These are phyloP conservation scores for Glyptemys insculpta DNA, from an alignment of 2,797 vertebrate genomes.

Conservation along the genomic window DNA sequence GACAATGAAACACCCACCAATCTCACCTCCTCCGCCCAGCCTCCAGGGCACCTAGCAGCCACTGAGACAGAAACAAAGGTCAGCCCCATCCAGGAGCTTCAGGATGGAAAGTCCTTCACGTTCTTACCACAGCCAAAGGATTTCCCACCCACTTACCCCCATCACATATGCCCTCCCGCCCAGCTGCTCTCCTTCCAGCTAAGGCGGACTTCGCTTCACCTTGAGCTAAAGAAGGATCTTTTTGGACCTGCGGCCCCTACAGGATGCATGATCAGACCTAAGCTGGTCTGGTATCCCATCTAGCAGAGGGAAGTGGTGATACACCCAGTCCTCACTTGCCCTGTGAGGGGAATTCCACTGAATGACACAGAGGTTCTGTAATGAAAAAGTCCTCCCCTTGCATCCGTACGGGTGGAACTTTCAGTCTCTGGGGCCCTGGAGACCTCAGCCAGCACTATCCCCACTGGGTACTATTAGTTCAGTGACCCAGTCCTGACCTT, in stretches of 20 bases:
- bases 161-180: neutral
- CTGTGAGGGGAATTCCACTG: too few species aligned
- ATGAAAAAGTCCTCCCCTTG: neutral
- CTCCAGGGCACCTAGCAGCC: neutral
- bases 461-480: neutral
- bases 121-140: neutral
- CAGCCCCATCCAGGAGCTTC: neutral
- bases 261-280: neutral
- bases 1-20: neutral
- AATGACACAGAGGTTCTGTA: neutral
- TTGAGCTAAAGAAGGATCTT: neutral
- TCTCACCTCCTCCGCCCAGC: neutral
- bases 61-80: too few species aligned
- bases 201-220: neutral
- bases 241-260: neutral
- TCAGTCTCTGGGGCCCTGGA: neutral
- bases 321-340: neutral
- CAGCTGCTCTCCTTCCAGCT: neutral
- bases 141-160: too few species aligned
- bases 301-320: neutral
- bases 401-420: neutral
- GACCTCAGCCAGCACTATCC: neutral
- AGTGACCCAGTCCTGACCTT: conserved; percentile 79
- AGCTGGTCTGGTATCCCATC: neutral
- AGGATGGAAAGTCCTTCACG: neutral